Percentiles rank a stretch among this genome's conserved stretches.
These are phyloP conservation scores for Vulpes vulpes DNA, from an alignment of 2,113 vertebrate genomes.

Conservation along the genomic window DNA sequence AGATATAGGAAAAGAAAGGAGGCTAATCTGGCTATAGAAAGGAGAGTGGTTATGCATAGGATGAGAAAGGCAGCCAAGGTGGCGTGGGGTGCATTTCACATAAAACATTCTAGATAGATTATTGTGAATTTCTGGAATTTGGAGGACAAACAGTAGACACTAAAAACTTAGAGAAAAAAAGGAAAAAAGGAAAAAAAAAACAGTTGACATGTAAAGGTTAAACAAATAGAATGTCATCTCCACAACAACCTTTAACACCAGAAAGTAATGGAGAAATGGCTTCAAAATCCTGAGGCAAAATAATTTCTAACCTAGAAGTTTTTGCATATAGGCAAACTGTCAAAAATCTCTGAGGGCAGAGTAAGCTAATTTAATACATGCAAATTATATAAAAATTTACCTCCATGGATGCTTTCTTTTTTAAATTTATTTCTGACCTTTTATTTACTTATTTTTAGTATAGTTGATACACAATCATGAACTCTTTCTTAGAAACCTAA, in stretches of 20 bases:
- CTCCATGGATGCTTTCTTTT: not conserved
- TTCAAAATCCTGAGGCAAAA: not conserved
- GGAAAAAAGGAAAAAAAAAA: not conserved
- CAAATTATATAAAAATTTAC: not conserved
- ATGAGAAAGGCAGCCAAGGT: not conserved
- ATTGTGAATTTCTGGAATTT: not conserved
- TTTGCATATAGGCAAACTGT: not conserved
- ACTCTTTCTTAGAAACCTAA: not conserved
- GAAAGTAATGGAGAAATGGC: not conserved
- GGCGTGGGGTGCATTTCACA: fast-evolving
- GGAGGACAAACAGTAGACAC: not conserved
- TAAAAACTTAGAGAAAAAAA: not conserved
- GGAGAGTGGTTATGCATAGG: not conserved
- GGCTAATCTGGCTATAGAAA: not conserved
- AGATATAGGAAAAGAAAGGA: not conserved
- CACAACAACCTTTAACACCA: not conserved
- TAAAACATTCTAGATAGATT: not conserved
- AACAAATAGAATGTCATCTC: not conserved
- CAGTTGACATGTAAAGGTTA: not conserved
- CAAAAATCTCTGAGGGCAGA: not conserved
- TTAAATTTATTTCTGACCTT: not conserved
- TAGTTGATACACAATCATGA: not conserved
- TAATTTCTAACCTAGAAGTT: not conserved
- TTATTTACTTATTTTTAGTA: not conserved
- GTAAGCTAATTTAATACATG: not conserved